These are phyloP conservation scores for Dicycla oo DNA, from an alignment of 2,888 invertebrate genomes.

Conservation along the genomic window DNA sequence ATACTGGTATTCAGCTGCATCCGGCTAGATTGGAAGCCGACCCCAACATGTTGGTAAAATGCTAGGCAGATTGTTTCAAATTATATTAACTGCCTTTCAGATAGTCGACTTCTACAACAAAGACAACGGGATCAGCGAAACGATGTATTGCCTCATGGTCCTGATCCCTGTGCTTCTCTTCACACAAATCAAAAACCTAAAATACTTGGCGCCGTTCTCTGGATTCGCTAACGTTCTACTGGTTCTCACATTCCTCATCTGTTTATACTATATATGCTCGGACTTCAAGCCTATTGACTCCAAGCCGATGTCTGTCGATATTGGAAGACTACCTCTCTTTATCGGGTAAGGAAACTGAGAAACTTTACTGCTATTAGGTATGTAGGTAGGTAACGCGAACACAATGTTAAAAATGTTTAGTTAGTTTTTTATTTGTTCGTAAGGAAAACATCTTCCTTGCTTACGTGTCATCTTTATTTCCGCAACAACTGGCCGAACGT, in stretches of 20 bases:
- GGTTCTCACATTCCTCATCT: slow-evolving; percentile 94
- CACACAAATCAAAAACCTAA: slow-evolving; percentile 93
- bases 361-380: neutral
- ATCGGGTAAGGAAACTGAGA: slow-evolving; percentile 90
- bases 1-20: too few species aligned
- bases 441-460: neutral
- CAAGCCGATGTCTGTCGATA: slow-evolving; percentile 90
- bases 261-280: slow-evolving; percentile 94
- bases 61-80: too few species aligned
- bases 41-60: too few species aligned
- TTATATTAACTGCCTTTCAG: slow-evolving; percentile 71
- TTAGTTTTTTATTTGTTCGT: neutral
- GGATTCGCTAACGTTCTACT: slow-evolving; percentile 96
- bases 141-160: slow-evolving; percentile 83
- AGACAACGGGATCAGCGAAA: slow-evolving; percentile 71
- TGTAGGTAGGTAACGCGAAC: too few species aligned
- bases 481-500: neutral
- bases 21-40: too few species aligned
- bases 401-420: neutral
- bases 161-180: slow-evolving; percentile 82
- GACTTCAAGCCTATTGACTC: slow-evolving; percentile 83
- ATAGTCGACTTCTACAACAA: slow-evolving; percentile 77
- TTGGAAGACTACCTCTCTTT: slow-evolving; percentile 94
- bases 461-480: neutral
- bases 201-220: slow-evolving; percentile 96